A percentile compares a stretch with the other conserved stretches of the same genome.
phyloP scores from a whole-genome alignment of 2,113 vertebrate genomes.

The Suncus etruscus region DNA sequence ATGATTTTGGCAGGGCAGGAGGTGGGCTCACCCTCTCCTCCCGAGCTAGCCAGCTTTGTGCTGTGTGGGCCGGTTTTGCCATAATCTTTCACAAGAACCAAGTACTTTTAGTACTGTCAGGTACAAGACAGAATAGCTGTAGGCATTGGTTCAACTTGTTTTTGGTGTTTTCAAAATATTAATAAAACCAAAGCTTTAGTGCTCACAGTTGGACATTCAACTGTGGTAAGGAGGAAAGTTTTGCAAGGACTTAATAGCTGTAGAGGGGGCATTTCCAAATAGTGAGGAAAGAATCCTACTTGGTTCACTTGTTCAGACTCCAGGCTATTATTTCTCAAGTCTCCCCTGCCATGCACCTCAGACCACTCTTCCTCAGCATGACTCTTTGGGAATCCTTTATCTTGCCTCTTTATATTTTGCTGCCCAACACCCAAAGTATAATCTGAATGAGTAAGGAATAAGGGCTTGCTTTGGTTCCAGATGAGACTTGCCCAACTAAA shows the following conservation, averaged over 20 bases:
- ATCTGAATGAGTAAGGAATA: neutral
- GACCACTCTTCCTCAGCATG: constrained; percentile 93
- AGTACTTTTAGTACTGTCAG: too few relatives aligned
- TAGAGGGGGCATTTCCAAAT: too few relatives aligned
- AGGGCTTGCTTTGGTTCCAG: neutral
- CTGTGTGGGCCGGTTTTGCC: too few relatives aligned
- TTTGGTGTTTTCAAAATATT: constrained; percentile 47
- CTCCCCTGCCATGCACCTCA: constrained; percentile 96
- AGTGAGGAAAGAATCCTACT: neutral
- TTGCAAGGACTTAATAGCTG: too few relatives aligned
- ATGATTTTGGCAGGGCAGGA: too few relatives aligned
- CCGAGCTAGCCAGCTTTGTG: too few relatives aligned
- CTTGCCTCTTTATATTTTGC: neutral
- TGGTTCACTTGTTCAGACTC: constrained; percentile 89
- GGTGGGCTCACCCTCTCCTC: too few relatives aligned
- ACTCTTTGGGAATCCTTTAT: constrained; percentile 95
- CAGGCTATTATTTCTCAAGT: constrained; percentile 96
- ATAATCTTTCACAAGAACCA: too few relatives aligned
- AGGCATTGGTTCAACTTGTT: neutral
- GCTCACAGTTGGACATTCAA: too few relatives aligned
- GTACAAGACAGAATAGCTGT: neutral
- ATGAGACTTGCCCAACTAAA: constrained; percentile 10
- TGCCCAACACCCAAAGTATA: neutral
- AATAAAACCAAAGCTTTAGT: too few relatives aligned
- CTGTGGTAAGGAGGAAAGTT: too few relatives aligned